Percentiles rank a stretch among this genome's conserved stretches.
Evolutionary conservation across 1,140 invertebrate species (phyloP).

Genomic region (Aplysia californica): DNA sequence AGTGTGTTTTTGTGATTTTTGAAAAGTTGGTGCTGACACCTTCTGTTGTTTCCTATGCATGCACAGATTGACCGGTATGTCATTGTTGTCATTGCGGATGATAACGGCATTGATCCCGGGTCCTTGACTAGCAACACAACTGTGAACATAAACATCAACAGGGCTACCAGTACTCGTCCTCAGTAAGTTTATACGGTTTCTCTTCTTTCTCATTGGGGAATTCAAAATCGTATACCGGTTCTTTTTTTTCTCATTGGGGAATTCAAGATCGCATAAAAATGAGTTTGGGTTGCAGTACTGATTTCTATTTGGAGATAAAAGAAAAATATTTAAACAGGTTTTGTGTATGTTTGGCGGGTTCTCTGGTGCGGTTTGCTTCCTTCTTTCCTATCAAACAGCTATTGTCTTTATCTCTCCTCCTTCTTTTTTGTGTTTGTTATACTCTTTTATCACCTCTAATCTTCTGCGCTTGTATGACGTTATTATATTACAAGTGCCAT

Average conservation of each 20-base stretch:
- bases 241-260: background rate
- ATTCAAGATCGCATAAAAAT: background rate
- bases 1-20: background rate
- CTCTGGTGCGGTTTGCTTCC: too few species aligned
- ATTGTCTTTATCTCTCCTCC: too few species aligned
- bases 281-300: background rate
- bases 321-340: background rate
- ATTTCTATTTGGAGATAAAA: background rate
- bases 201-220: too few species aligned
- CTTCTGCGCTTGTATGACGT: too few species aligned
- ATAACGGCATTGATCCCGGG: slow-evolving; percentile 14
- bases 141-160: background rate
- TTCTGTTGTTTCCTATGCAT: background rate
- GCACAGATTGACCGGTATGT: background rate
- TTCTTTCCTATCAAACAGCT: too few species aligned
- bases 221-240: too few species aligned
- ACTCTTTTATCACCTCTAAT: too few species aligned
- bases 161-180: background rate
- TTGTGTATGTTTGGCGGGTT: too few species aligned
- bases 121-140: background rate
- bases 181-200: slow-evolving; percentile 10
- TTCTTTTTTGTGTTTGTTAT: too few species aligned
- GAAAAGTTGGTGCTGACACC: background rate
- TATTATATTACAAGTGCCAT: too few species aligned
- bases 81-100: slow-evolving; percentile 12